Base-by-base conservation (phyloP, 2,113 vertebrate species). In the Chamaea fasciata region DNA sequence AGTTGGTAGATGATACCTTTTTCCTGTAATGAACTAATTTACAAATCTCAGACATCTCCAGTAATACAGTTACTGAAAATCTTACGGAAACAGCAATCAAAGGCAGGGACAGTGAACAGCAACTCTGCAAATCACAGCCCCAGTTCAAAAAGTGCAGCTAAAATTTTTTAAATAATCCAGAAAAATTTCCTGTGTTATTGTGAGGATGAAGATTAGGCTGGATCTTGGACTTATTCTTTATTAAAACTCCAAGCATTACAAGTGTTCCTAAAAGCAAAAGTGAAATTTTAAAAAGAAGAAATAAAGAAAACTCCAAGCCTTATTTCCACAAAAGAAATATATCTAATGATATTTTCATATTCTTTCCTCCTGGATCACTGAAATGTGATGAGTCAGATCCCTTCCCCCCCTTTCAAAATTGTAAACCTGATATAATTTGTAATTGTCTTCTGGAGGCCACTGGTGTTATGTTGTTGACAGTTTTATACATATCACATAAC, bases 221-320 rank as follows among this genome's bases (percentile, higher is more conserved):
- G 8, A 75, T 67, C 63, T 70, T 59, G 16, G 9, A 84, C 49
- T 82, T 68, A 35, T 6, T 78, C 28, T 21, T 70, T 74, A 70
- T 30, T 62, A 67, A 87, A 44, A 5, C 24, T 60, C 33, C 28
- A 64, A 84, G 53, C 31, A 21, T 52, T 71, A 63, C 15, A 33
- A 86, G 26, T n/a, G 4, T n/a, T 83, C n/a, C 62, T 71, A 71
- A 89, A 97, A 67, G 20, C 23, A 47, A 59, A 93, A 71, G n/a
- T 8, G 7, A 91, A 74, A 75, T 15, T 3, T 1, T 12, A 65
- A 79, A 63, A 71, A 57, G 16, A 50, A 73, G 47, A 70, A 92
- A 28, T 47, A 23, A 65, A 42, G 13, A 62, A 55, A 92, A 10
- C 24, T 23, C 18, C 42, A 60, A 71, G 55, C 5, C 30, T 18